Base-by-base conservation (phyloP, 2,888 invertebrate species). In the Entomobrya multifasciata region DNA sequence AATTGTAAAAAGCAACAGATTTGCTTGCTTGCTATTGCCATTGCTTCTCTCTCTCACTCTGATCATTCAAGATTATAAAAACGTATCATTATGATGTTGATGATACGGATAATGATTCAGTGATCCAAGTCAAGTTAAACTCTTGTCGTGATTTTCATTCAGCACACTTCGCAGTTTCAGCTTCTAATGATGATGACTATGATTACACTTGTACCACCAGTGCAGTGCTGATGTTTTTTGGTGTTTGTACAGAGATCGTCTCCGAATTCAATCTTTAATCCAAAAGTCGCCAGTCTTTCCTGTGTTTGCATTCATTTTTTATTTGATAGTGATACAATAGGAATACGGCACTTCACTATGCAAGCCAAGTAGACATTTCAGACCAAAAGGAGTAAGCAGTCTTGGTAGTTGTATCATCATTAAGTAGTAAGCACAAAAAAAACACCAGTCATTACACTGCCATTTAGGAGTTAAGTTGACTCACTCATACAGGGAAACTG, bases 391-490 rank as follows among this genome's bases (percentile, higher is more conserved):
- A 65, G n/a, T 15, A 65, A 36, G 20, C 17, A 11, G 17, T 36
- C 8, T 4, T 36, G 36, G 36, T 36, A 65, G 65, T 65, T 36
- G 30, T 65, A 36, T 65, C 30, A 65, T 41, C 65, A 30, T 36
- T 36, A 36, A 67, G 44, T 44, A n/a, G n/a, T n/a, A n/a, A n/a
- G n/a, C n/a, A n/a, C n/a, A n/a, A n/a, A n/a, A n/a, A 67, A 41
- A 44, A 47, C 67, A 67, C 44, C 67, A 67, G 65, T 65, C 65
- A 67, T 67, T 67, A 67, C 22, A 44, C 67, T 67, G 44, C 22
- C 25, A 67, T 67, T 67, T 67, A 67, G 44, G 44, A 47, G 20
- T 67, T 47, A 44, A 67, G 67, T 67, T 67, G 67, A 67, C 67
- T 67, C 67, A 67, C 10, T 67, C 44, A 44, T n/a, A 60, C 27